phyloP scores from a whole-genome alignment of 2,113 vertebrate genomes.

The Mesitornis unicolor region DNA sequence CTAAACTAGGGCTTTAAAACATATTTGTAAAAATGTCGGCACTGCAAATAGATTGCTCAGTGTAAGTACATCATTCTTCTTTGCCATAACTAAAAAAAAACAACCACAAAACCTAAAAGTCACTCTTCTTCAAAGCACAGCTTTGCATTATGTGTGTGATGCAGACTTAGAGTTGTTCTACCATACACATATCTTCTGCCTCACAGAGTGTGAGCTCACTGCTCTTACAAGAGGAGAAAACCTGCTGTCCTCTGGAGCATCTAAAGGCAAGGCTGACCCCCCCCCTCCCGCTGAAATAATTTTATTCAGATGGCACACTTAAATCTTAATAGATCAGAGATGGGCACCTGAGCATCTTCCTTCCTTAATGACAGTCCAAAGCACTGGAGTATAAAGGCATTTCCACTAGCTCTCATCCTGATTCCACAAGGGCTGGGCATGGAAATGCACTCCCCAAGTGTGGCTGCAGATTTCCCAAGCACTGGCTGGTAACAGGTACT shows the following conservation, averaged over 20 bases:
- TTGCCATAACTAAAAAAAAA: neutral
- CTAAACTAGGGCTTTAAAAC: neutral
- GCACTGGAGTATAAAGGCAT: neutral
- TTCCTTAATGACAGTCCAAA: neutral
- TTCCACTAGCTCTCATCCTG: neutral
- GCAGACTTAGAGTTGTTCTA: neutral
- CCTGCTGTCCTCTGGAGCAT: neutral
- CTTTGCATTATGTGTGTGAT: neutral
- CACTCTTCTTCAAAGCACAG: neutral
- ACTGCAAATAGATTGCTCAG: neutral
- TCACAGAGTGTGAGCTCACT: neutral
- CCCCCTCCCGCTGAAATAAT: neutral
- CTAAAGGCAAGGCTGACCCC: neutral
- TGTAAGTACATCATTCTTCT: neutral
- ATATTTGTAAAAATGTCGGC: neutral
- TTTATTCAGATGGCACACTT: neutral
- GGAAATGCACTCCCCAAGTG: neutral
- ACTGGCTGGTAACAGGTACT: neutral
- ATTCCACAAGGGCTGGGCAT: neutral
- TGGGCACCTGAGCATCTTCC: neutral
- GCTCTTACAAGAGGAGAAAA: neutral
- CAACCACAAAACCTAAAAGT: neutral
- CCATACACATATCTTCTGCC: neutral
- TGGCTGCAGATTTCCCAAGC: neutral
- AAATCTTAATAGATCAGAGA: neutral